phyloP scores from a whole-genome alignment of 2,888 invertebrate species.

The Eupithecia subfuscata region DNA sequence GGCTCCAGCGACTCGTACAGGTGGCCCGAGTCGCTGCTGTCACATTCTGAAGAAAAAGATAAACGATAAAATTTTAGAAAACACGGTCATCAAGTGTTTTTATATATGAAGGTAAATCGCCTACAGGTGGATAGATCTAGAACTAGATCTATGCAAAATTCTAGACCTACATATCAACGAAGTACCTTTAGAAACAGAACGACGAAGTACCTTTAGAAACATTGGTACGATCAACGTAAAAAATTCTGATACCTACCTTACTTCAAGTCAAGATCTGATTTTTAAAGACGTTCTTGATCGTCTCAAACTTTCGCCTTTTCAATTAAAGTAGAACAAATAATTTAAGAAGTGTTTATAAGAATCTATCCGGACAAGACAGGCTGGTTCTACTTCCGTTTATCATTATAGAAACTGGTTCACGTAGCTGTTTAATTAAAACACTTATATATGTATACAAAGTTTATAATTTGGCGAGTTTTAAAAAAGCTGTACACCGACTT shows the following conservation, averaged over 20 bases:
- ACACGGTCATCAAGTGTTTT: not conserved
- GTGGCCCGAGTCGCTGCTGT: constrained; percentile 87
- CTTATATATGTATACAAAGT: not conserved
- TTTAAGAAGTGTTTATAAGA: not conserved
- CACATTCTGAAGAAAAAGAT: constrained; percentile 78
- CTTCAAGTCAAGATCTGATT: not conserved
- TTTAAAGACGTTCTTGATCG: not conserved
- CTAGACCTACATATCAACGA: not conserved
- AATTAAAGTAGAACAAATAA: not conserved
- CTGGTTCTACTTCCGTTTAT: not conserved
- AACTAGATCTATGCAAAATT: not conserved
- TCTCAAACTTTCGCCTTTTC: too few relatives aligned
- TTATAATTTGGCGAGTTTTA: too few relatives aligned
- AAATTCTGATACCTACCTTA: not conserved
- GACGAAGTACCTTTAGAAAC: too few relatives aligned
- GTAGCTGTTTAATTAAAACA: not conserved
- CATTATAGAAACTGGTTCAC: not conserved
- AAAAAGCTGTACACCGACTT: too few relatives aligned
- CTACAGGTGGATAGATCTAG: not conserved
- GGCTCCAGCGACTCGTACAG: constrained; percentile 87
- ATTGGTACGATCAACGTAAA: not conserved
- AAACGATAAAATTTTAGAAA: not conserved
- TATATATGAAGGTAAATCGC: not conserved
- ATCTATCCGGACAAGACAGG: not conserved
- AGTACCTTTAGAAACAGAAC: too few relatives aligned